Conservation (phyloP, 2,888 invertebrate species). For the Teleogryllus oceanicus region DNA sequence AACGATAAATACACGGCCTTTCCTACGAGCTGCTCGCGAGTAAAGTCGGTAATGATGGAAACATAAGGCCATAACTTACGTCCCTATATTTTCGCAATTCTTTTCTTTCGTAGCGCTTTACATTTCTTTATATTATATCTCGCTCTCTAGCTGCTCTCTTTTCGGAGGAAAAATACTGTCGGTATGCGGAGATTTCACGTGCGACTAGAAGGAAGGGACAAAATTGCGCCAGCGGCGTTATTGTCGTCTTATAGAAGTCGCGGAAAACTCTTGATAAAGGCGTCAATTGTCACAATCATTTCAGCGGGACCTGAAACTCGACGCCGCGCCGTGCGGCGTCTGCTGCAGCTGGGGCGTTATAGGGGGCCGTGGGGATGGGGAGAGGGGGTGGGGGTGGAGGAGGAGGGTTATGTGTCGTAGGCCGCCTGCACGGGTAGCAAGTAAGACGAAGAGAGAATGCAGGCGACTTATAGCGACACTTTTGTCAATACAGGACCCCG, state of each 20-base stretch:
- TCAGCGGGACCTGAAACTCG: background rate
- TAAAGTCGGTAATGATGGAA: slow-evolving; percentile 20
- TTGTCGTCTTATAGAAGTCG: slow-evolving; percentile 8
- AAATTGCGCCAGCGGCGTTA: background rate
- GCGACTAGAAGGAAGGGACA: background rate
- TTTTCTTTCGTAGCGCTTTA: background rate
- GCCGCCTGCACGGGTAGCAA: background rate
- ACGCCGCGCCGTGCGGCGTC: background rate
- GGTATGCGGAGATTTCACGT: slow-evolving; percentile 18
- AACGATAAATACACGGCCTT: slow-evolving; percentile 8
- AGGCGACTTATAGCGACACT: slow-evolving; percentile 46
- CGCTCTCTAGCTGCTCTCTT: background rate
- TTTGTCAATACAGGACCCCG: slow-evolving; percentile 53
- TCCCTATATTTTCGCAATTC: background rate
- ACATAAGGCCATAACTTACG: slow-evolving; percentile 19
- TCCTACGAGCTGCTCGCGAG: background rate
- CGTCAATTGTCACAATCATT: slow-evolving; percentile 12
- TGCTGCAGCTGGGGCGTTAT: background rate
- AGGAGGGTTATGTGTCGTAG: too few relatives aligned
- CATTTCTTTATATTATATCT: slow-evolving; percentile 10
- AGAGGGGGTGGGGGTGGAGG: background rate
- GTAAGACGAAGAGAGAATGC: slow-evolving; percentile 20
- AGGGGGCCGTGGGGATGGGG: background rate
- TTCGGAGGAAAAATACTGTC: background rate
- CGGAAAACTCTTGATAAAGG: slow-evolving; percentile 19